Base-by-base conservation (phyloP, 2,797 vertebrate species). In the Pipistrellus pygmaeus region DNA sequence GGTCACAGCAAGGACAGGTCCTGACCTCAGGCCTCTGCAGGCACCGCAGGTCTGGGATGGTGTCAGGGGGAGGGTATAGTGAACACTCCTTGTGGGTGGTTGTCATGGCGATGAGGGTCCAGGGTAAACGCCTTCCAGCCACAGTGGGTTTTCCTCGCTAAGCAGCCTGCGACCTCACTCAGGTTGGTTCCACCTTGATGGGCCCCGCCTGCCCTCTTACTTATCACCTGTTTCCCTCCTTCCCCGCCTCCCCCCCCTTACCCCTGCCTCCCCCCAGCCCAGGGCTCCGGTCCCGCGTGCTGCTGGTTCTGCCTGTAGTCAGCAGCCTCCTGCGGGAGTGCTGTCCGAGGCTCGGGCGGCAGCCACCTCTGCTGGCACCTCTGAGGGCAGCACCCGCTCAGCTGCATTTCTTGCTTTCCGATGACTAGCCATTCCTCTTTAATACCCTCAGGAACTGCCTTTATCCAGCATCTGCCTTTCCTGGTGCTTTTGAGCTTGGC, bases 1-100 rank as follows among this genome's bases (percentile, higher is more conserved):
- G 3, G 20, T 10, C 2, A 8, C 3, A 5, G 32, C 32, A 6
- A 53, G 77, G 38, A 15, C 0, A 1, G 20, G 13, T 41, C 4
- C 5, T 41, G 57, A 25, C 46, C 11, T n/a, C 20, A 72, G 88
- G 62, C 3, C 1, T 9, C 30, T 51, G 25, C 0, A 1, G 7
- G 38, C 15, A 8, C 20, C 30, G 5, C 23, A 5, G 62, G 38
- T 11, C 23, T 2, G 2, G 8, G 25, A 38, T 11, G 3, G 2
- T 5, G 6, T 18, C 8, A 21, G 5, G 4, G 30, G 7, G 1
- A 6, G 12, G 35, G 6, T 64, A 30, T 3, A n/a, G 41, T 9
- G 66, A 69, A 35, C 18, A 9, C 32, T 10, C 32, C 66, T 38
- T 6, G 66, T 35, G n/a, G 38, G 17, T 4, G 10, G 25, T n/a